phyloP scores from a whole-genome alignment of 1,140 invertebrate genomes.

The Holcopasites calliopsidis region DNA sequence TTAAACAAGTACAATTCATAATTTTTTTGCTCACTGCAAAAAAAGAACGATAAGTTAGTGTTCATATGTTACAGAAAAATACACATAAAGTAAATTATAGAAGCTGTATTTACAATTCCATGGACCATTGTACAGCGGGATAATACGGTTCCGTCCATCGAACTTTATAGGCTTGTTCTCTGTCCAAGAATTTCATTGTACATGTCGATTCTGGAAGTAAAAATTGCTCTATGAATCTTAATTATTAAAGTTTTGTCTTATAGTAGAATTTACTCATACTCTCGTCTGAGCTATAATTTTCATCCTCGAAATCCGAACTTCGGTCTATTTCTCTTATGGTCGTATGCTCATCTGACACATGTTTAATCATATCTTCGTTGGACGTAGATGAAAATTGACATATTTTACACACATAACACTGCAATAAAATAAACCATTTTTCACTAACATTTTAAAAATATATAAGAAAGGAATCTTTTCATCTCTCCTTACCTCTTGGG shows the following conservation, averaged over 20 bases:
- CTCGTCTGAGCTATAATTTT: constrained; percentile 39
- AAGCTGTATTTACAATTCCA: constrained; percentile 76
- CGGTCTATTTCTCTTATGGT: constrained; percentile 40
- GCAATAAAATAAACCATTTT: constrained; percentile 22
- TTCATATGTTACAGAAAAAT: background rate
- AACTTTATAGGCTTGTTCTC: constrained; percentile 7
- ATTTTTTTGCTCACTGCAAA: constrained; percentile 72
- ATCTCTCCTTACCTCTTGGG: constrained; percentile 55
- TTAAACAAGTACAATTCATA: constrained; percentile 70
- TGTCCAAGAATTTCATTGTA: constrained; percentile 54
- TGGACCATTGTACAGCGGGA: constrained; percentile 70
- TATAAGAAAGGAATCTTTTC: background rate
- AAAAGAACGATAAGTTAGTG: constrained; percentile 46
- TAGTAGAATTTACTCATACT: constrained; percentile 13
- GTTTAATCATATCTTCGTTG: constrained; percentile 62
- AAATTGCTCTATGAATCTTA: background rate
- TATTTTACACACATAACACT: constrained; percentile 71
- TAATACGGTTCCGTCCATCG: constrained; percentile 37
- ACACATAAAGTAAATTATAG: background rate
- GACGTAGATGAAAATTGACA: constrained; percentile 63
- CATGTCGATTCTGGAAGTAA: constrained; percentile 35
- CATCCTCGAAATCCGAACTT: constrained; percentile 54
- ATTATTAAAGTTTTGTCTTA: background rate
- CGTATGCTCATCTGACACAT: constrained; percentile 64
- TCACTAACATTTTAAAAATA: background rate